These are phyloP conservation scores for Amphilophus citrinellus DNA, from an alignment of 2,113 vertebrate species.

Conservation along the genomic window DNA sequence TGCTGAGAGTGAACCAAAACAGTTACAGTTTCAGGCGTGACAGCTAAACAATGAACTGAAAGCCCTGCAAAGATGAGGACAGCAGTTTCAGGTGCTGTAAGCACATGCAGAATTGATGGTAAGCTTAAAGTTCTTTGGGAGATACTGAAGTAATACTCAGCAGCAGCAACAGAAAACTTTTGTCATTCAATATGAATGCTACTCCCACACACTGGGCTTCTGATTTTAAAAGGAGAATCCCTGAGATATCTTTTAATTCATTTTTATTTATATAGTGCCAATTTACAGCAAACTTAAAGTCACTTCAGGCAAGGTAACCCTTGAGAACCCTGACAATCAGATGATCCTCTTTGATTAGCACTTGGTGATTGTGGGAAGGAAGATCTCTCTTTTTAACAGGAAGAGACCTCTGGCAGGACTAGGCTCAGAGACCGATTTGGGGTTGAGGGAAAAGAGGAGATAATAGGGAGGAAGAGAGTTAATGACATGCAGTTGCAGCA, in stretches of 20 bases:
- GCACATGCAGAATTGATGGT: neutral
- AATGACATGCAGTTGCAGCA: too few species aligned
- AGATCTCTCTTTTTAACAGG: neutral
- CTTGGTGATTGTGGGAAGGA: neutral
- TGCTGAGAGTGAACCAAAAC: neutral
- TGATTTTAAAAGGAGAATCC: neutral
- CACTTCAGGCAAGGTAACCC: neutral
- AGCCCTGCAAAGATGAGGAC: neutral
- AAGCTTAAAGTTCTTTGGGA: slow-evolving; percentile 8
- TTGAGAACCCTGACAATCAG: neutral
- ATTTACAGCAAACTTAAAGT: neutral
- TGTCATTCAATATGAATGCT: neutral
- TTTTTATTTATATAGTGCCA: neutral
- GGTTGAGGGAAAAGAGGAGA: too few species aligned
- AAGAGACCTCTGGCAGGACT: neutral
- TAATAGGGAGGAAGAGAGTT: too few species aligned
- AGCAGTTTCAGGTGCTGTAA: neutral
- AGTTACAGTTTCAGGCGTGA: neutral
- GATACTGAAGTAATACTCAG: neutral
- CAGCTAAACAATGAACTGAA: slow-evolving; percentile 10
- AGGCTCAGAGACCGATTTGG: too few species aligned
- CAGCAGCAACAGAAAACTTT: neutral
- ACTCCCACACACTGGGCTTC: neutral
- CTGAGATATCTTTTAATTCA: neutral
- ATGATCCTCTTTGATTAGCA: neutral